Base-by-base conservation (phyloP, 1,140 invertebrate genomes). In the Calycopis cecrops region DNA sequence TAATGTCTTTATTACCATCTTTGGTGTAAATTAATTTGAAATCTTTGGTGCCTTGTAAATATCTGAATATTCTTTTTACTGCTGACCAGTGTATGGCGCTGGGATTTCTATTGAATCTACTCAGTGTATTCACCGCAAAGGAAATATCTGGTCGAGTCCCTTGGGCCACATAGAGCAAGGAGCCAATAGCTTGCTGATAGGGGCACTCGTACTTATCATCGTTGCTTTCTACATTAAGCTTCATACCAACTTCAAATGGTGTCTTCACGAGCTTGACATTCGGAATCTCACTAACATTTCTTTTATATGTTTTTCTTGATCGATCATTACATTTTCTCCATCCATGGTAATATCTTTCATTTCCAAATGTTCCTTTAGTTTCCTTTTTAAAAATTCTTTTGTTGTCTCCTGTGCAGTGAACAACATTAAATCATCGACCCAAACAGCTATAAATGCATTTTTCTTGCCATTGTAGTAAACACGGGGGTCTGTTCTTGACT, bases 81-180 rank as follows among this genome's bases (percentile, higher is more conserved):
- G 66, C 62, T 34, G n/a, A 28, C 69, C 59, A 69, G 34, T 73
- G 71, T 50, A 10, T 34, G 34, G 40, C n/a, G 0, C 1, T 62
- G 16, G 65, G 65, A 6, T 65, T 16, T 44, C 33, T 28, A 4
- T 44, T 52, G 14, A 28, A 71, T 61, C 53, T 63, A 17, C 59
- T 70, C 11, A 73, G 11, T 37, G 48, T 56, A 16, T 68, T 71
- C 0, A 70, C 65, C 34, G 59, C 52, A 67, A 57, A 71, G 8
- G 59, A 48, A 40, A 73, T 67, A 35, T 68, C 71, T n/a, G 71
- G 71, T 44, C 62, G 37, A 2, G 66, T 71, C 18, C 35, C 57
- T 59, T 67, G 62, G 17, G 64, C 50, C 10, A 73, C 6, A 60
- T 71, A 71, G 0, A 73, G 33, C n/a, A 73, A 40, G 11, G 17